phyloP scores from a whole-genome alignment of 2,888 invertebrate genomes.

The Eristalinus sepulchralis region DNA sequence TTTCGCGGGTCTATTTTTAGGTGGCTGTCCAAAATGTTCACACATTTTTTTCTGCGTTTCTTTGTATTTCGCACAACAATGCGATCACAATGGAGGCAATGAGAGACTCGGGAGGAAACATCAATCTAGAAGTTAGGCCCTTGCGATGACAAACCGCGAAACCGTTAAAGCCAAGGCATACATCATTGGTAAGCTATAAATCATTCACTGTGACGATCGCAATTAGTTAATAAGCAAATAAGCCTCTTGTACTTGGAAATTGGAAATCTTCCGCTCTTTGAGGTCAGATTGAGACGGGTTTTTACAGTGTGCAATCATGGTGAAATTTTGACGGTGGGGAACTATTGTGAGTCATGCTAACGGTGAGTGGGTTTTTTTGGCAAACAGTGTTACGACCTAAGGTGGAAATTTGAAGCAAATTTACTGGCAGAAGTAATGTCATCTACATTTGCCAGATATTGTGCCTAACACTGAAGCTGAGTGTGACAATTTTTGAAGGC shows the following conservation, averaged over 20 bases:
- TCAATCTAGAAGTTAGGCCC: constrained; percentile 18
- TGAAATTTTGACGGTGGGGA: background rate
- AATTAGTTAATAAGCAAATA: constrained; percentile 49
- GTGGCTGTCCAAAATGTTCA: background rate
- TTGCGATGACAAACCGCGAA: constrained; percentile 1
- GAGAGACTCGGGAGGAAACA: background rate
- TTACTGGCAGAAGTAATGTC: no score
- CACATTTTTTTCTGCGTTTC: background rate
- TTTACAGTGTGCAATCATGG: background rate
- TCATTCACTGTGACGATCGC: constrained; percentile 28
- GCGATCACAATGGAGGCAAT: background rate
- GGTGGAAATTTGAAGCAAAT: no score
- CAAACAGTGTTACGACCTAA: no score
- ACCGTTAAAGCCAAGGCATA: constrained; percentile 28
- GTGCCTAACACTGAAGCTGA: no score
- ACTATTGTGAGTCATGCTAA: no score
- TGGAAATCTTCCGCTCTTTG: background rate
- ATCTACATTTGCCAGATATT: no score
- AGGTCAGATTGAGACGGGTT: background rate
- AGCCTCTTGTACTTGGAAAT: background rate
- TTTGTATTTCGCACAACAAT: background rate
- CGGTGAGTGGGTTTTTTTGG: no score
- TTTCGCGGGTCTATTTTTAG: background rate
- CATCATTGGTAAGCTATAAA: constrained; percentile 46
- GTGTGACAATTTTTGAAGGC: no score